These are phyloP conservation scores for Oscheius myriophilus DNA, from an alignment of 2,888 invertebrate genomes.

Conservation along the genomic window DNA sequence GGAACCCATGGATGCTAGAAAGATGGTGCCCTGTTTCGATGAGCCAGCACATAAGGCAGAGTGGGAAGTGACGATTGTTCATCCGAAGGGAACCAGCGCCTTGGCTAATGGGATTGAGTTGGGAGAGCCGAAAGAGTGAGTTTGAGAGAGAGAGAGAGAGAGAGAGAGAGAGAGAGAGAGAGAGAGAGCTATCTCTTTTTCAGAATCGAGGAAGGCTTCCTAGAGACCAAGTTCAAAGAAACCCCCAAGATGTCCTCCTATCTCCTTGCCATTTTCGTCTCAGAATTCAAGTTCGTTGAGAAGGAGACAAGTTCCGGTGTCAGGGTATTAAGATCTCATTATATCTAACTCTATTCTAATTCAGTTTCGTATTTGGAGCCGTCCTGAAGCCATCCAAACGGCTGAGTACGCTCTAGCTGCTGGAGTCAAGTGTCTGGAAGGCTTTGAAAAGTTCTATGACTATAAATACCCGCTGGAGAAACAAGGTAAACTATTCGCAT, in stretches of 20 bases:
- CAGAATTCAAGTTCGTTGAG: conserved; percentile 80
- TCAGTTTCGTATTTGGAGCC: conserved; percentile 75
- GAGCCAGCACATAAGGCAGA: conserved; percentile 58
- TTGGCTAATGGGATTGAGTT: conserved; percentile 37
- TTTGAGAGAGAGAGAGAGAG: too few species aligned
- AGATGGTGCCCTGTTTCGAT: conserved; percentile 68
- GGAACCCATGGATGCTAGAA: conserved; percentile 63
- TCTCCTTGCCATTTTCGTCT: conserved; percentile 86
- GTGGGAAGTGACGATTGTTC: conserved; percentile 40
- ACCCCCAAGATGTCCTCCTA: conserved; percentile 85
- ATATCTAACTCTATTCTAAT: conserved; percentile 18
- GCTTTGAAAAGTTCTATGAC: conserved; percentile 82
- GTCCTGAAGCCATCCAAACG: conserved; percentile 79
- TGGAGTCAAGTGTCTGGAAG: conserved; percentile 73
- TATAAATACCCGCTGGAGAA: conserved; percentile 90
- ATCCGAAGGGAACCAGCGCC: conserved; percentile 39
- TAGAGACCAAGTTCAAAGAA: conserved; percentile 77
- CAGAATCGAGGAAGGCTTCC: conserved; percentile 74
- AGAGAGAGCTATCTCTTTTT: conserved; percentile 14
- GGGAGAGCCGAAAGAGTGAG: conserved; percentile 3
- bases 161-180: too few species aligned
- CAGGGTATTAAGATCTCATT: not conserved
- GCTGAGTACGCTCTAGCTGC: conserved; percentile 77
- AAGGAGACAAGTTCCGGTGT: conserved; percentile 70
- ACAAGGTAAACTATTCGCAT: conserved; percentile 80